Evolutionary conservation across 2,797 vertebrate species (phyloP), one percentile per base, ranked within the genome.

Genomic region (Clarias platycephalus): DNA sequence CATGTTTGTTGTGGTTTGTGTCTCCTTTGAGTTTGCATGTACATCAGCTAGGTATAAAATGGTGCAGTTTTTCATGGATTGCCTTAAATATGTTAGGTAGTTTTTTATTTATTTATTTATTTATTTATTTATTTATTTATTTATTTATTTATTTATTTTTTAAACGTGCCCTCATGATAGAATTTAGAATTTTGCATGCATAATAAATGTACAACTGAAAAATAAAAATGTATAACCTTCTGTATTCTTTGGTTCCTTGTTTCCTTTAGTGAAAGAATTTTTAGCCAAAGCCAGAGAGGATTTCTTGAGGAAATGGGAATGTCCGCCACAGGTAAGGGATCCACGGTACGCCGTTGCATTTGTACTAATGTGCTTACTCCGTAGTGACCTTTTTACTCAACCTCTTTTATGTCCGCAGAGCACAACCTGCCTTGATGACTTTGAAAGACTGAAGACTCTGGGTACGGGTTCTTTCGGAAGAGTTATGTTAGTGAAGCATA

Each of bases 281-380:
- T 96, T 99, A 96, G 97, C 96, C 93, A 99, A 98, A 97, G 97
- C 98, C 96, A 99, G 98, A 98, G 98, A 99, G 96, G 98, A 99
- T 93, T 99, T 99, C 94, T 95, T 98, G 95, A 96, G 94, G 95
- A 99, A 98, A 95, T 99, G 98, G 98, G 98, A 99, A 93, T 97
- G 96, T 93, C 97, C 97, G 83, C 94, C 97, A 93, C 97, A 97
- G 97, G 98, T 99, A 94, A 93, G 83, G 16, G 57, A 18, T 60
- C 8, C 18, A 16, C 49, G 8, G 0, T 15, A 64, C 3, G 8
- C 12, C n/a, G 20, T 40, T 34, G 6, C 13, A 26, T 49, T 49
- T 49, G 44, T 12, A 12, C 44, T 49, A 12, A 12, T 12, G 44
- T 49, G 44, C 44, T 49, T 49, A 49, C 10, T 49, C 13, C 44